Conservation (phyloP, 1,140 invertebrate genomes). For the Campodea augens region DNA sequence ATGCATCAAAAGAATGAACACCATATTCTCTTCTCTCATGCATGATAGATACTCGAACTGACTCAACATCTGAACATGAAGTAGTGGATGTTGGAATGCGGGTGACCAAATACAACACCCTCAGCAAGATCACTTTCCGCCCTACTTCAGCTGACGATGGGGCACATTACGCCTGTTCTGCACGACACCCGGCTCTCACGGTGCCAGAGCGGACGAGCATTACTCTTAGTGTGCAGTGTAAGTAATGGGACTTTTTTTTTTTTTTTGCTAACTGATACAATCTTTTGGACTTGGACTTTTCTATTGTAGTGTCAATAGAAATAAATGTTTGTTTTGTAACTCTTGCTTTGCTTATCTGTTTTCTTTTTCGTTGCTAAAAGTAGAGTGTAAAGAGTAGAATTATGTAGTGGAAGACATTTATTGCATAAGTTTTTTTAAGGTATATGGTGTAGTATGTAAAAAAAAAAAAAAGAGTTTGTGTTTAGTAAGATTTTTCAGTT, state of each 20-base stretch:
- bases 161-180: constrained; percentile 75
- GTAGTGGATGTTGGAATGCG: constrained; percentile 8
- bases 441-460: too few relatives aligned
- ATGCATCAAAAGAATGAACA: neutral
- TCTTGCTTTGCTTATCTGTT: too few relatives aligned
- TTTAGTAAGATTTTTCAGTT: too few relatives aligned
- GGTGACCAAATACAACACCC: constrained; percentile 23
- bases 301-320: too few relatives aligned
- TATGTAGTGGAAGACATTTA: too few relatives aligned
- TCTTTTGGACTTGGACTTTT: too few relatives aligned
- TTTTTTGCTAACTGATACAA: too few relatives aligned
- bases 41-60: constrained; percentile 31
- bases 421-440: too few relatives aligned
- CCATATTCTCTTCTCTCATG: constrained; percentile 8
- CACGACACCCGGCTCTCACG: constrained; percentile 64
- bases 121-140: constrained; percentile 42
- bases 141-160: constrained; percentile 74
- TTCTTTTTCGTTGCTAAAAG: too few relatives aligned
- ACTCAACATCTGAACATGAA: constrained; percentile 28
- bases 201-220: constrained; percentile 59
- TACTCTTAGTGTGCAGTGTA: constrained; percentile 74
- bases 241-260: constrained; percentile 29
- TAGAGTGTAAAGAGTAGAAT: too few relatives aligned
- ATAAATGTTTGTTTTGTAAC: too few relatives aligned
- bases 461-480: too few relatives aligned